A percentile compares a stretch with the other conserved stretches of the same genome.
phyloP scores from a whole-genome alignment of 2,888 invertebrate species.

The Troides oblongomaculatus region DNA sequence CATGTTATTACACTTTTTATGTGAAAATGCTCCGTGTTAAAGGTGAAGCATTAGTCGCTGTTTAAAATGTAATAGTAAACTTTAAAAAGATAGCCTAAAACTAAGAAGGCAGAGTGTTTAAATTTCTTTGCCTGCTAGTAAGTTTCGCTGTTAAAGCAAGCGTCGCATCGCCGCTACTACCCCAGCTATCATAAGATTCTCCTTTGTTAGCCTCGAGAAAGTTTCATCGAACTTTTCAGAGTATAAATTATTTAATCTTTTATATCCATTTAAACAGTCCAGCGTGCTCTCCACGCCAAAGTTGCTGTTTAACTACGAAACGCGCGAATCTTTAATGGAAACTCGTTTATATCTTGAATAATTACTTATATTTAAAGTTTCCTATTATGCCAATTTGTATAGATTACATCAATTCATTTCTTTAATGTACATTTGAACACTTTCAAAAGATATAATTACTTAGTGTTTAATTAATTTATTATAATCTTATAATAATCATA shows the following conservation, averaged over 20 bases:
- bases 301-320: slow-evolving; percentile 56
- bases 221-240: slow-evolving; percentile 58
- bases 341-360: slow-evolving; percentile 42
- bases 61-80: slow-evolving; percentile 51
- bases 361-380: neutral
- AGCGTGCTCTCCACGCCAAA: slow-evolving; percentile 49
- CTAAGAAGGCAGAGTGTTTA: slow-evolving; percentile 46
- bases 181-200: slow-evolving; percentile 47
- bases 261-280: slow-evolving; percentile 65
- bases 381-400: neutral
- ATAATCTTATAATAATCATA: too few relatives aligned
- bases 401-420: neutral
- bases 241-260: slow-evolving; percentile 73
- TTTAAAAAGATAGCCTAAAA: slow-evolving; percentile 51
- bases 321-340: slow-evolving; percentile 51
- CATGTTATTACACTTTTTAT: neutral
- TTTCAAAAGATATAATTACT: neutral
- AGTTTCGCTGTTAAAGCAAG: slow-evolving; percentile 41
- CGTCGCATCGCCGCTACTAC: slow-evolving; percentile 32
- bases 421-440: neutral
- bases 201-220: slow-evolving; percentile 62
- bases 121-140: slow-evolving; percentile 50
- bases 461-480: neutral
- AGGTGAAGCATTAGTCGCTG: slow-evolving; percentile 45
- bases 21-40: slow-evolving; percentile 38